A percentile compares a stretch with the other conserved stretches of the same genome.
phyloP scores from a whole-genome alignment of 35 echinoderm and acorn worm genomes.

The Ophiothrix spiculata region DNA sequence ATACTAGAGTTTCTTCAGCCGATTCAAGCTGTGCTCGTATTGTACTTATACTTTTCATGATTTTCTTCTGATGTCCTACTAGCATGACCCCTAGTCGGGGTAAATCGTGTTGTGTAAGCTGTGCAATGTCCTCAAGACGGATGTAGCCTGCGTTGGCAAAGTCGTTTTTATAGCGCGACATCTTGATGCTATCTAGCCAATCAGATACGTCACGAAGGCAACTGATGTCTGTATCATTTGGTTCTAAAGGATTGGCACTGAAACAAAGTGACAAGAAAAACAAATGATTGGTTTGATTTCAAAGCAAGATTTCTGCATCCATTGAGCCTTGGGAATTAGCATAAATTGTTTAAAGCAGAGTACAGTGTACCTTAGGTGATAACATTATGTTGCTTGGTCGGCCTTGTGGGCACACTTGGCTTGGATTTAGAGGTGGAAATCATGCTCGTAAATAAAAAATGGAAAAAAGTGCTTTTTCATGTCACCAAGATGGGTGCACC shows the following conservation, averaged over 20 bases:
- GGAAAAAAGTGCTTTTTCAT: too few species aligned
- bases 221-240: conserved; percentile 57
- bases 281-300: too few species aligned
- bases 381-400: too few species aligned
- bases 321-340: too few species aligned
- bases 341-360: too few species aligned
- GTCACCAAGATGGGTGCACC: too few species aligned
- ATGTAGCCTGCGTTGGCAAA: conserved; percentile 82
- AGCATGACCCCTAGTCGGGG: conserved; percentile 79
- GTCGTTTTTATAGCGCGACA: conserved; percentile 87
- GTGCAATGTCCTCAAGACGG: conserved; percentile 80
- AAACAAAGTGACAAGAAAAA: too few species aligned
- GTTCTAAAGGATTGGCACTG: conserved; percentile 45
- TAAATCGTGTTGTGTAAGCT: conserved; percentile 66
- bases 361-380: too few species aligned
- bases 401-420: too few species aligned
- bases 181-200: conserved; percentile 96
- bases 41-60: conserved; percentile 90
- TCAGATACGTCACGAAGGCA: conserved; percentile 71
- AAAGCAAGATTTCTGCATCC: too few species aligned
- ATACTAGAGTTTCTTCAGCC: conserved; percentile 79
- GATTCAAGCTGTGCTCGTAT: conserved; percentile 78
- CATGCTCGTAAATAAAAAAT: too few species aligned
- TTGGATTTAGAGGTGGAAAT: too few species aligned
- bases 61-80: conserved; percentile 93